Percentiles rank a stretch among this genome's conserved stretches.
phyloP scores from a whole-genome alignment of 2,113 vertebrate species.

The Paraplagusia blochii region DNA sequence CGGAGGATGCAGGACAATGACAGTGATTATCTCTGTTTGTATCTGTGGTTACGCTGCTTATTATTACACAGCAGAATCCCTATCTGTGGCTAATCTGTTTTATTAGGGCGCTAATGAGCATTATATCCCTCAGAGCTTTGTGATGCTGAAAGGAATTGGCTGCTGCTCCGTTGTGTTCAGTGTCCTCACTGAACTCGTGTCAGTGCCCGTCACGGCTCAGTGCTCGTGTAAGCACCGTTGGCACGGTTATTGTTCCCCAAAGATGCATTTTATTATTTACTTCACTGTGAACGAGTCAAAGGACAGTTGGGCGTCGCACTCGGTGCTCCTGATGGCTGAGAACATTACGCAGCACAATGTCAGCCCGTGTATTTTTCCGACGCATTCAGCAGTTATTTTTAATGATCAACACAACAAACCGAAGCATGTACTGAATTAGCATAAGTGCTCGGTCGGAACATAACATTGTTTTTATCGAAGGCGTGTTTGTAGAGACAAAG shows the following conservation, averaged over 20 bases:
- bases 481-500: background rate
- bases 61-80: conserved; percentile 41
- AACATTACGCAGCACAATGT: background rate
- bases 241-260: conserved; percentile 4
- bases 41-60: conserved; percentile 33
- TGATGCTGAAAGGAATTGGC: conserved; percentile 26
- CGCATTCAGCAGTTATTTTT: background rate
- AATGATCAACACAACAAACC: background rate
- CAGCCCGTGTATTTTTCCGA: background rate
- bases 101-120: conserved; percentile 52
- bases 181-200: conserved; percentile 34
- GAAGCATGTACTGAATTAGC: background rate
- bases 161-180: conserved; percentile 15
- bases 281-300: background rate
- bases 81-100: conserved; percentile 40
- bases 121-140: conserved; percentile 34
- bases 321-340: background rate
- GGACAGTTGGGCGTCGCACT: background rate
- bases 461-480: background rate
- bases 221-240: conserved; percentile 1
- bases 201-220: conserved; percentile 24
- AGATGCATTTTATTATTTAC: conserved; percentile 4
- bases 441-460: background rate
- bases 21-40: conserved; percentile 32
- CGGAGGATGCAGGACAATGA: conserved; percentile 12